Base-by-base conservation (phyloP, 2,888 invertebrate genomes). In the Drosophila falleni region DNA sequence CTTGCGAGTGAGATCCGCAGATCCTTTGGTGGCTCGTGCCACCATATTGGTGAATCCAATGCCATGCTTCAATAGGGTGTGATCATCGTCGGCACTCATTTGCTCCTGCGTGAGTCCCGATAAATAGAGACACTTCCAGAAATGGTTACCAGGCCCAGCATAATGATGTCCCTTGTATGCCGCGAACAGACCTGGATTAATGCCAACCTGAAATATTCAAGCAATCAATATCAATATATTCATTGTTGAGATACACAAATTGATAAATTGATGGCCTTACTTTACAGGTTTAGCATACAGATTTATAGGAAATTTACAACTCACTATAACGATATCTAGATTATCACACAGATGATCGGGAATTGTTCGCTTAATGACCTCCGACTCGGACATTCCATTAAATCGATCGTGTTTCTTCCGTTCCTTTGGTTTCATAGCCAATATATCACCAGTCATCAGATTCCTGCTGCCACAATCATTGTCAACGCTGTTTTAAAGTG, bases 31-130 rank as follows among this genome's bases (percentile, higher is more conserved):
- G 60, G 99, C 98, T 74, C 99, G 95, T 79, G 96, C 95, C 75
- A 99, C 98, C 96, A 99, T 98, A 93, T 99, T 99, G 85, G 99
- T 99, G 93, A 99, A 98, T 5, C 99, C 99, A 91, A 99, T 98
- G 71, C 99, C 98, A 92, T 96, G 96, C 93, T 98, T 97, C 59
- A 98, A 93, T 67, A 99, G 93, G 93, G 97, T 97, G 91, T 96
- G 97, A 93, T 99, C 99, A 93, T 99, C 98, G 90, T 98, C 98
- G 2, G 98, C 98, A 88, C 97, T 98, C 96, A 99, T 96, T 92
- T 98, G 98, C 91, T 98, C 98, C 68, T 97, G 95, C 15, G 98
- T 98, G 65, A 99, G 94, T 8, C 98, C 98, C 51, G 98, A 97
- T 81, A 98, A 94, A 93, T 97, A 98, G 74, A 99, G 94, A 93